Evolutionary conservation across 1,140 invertebrate species (phyloP).

Genomic region (Proales similis): DNA sequence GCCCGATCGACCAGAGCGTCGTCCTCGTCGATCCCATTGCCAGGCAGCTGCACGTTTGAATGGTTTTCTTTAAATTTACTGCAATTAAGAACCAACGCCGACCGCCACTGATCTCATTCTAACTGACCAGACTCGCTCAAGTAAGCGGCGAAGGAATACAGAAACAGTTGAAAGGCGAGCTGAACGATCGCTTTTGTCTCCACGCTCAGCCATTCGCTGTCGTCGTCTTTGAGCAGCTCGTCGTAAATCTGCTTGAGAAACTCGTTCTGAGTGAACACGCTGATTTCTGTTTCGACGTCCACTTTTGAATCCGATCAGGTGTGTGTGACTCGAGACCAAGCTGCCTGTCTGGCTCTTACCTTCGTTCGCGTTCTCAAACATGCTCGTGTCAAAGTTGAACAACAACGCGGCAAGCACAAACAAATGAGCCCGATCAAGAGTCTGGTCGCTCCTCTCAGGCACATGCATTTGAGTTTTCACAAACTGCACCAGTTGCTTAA

Average conservation of each 20-base stretch:
- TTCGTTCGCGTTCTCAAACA: slow-evolving; percentile 60
- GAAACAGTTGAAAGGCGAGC: slow-evolving; percentile 60
- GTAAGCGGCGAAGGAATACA: slow-evolving; percentile 9
- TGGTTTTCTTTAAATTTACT: neutral
- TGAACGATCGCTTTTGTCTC: slow-evolving; percentile 67
- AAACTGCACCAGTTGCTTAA: neutral
- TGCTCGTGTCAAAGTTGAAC: slow-evolving; percentile 72
- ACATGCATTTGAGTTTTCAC: slow-evolving; percentile 11
- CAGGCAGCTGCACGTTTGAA: neutral
- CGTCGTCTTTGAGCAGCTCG: slow-evolving; percentile 55
- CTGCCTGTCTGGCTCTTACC: too few relatives aligned
- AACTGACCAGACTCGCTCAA: slow-evolving; percentile 26
- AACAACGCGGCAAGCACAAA: slow-evolving; percentile 72
- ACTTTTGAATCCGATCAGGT: neutral
- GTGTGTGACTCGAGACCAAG: slow-evolving; percentile 40
- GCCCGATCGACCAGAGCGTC: slow-evolving; percentile 67
- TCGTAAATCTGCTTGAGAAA: slow-evolving; percentile 40
- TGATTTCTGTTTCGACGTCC: slow-evolving; percentile 15
- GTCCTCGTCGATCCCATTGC: slow-evolving; percentile 60
- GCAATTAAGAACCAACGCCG: neutral
- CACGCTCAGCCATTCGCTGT: slow-evolving; percentile 58
- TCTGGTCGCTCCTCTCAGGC: slow-evolving; percentile 46
- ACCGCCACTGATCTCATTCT: neutral
- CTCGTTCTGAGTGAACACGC: slow-evolving; percentile 4
- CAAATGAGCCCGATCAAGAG: slow-evolving; percentile 67